These are phyloP conservation scores for Acholoe squamosa DNA, from an alignment of 2,888 invertebrate genomes.

Conservation along the genomic window DNA sequence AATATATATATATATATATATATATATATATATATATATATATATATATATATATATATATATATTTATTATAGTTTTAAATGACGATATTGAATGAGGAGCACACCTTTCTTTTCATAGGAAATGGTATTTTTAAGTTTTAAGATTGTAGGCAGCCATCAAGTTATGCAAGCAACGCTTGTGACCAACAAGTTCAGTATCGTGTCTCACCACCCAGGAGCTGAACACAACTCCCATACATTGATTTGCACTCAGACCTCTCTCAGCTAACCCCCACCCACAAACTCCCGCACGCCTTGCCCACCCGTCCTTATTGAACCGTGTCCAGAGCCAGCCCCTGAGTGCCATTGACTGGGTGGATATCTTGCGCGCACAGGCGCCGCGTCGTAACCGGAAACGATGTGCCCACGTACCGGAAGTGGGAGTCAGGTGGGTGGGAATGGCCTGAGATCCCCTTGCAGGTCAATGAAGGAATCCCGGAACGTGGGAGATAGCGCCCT, in stretches of 20 bases:
- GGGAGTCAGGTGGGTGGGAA: background rate
- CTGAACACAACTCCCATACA: background rate
- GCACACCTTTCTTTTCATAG: too few species aligned
- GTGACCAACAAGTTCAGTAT: too few species aligned
- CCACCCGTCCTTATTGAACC: conserved; percentile 1
- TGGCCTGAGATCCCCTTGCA: background rate
- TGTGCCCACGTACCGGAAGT: background rate
- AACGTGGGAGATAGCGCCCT: background rate
- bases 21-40: too few species aligned
- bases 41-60: too few species aligned
- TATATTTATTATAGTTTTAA: too few species aligned
- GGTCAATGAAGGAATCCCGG: background rate
- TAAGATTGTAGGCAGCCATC: too few species aligned
- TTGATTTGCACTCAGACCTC: background rate
- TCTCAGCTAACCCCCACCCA: background rate
- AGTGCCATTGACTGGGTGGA: background rate
- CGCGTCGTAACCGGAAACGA: conserved; percentile 26
- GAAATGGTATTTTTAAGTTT: too few species aligned
- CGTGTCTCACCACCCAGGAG: too few species aligned
- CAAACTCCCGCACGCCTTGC: background rate
- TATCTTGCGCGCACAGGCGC: background rate
- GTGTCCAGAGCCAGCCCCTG: background rate
- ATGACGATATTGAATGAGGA: too few species aligned
- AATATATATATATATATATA: too few species aligned
- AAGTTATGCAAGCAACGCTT: too few species aligned